Evolutionary conservation across 2,888 invertebrate genomes (phyloP).

Genomic region (Meteorus cinctellus): DNA sequence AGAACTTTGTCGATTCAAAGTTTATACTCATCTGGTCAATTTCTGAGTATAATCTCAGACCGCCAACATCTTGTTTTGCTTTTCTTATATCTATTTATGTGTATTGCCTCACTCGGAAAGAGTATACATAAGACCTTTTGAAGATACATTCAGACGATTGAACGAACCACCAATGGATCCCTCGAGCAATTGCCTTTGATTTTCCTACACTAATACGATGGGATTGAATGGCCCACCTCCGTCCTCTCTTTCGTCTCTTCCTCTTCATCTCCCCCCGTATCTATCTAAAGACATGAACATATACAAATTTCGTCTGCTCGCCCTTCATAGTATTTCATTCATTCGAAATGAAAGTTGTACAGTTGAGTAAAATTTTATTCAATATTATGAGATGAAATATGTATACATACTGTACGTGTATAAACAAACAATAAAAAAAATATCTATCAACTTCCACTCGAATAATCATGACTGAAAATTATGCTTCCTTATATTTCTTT

Average conservation of each 20-base stretch:
- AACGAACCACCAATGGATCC: slow-evolving; percentile 47
- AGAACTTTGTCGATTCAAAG: no score
- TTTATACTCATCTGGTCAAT: no score
- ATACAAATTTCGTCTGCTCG: background rate
- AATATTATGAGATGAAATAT: background rate
- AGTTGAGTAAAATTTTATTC: slow-evolving; percentile 19
- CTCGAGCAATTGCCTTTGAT: slow-evolving; percentile 58
- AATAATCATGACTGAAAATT: slow-evolving; percentile 2
- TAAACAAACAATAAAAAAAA: background rate
- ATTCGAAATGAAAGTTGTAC: background rate
- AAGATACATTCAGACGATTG: slow-evolving; percentile 50
- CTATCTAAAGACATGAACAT: background rate
- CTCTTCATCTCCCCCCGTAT: background rate
- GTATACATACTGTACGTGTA: background rate
- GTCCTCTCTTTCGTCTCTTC: background rate
- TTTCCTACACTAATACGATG: slow-evolving; percentile 53
- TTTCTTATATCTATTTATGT: background rate
- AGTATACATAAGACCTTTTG: background rate
- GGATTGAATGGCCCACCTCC: slow-evolving; percentile 52
- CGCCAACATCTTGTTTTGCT: background rate
- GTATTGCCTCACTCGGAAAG: background rate
- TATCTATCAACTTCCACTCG: background rate
- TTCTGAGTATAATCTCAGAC: no score
- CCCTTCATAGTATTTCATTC: slow-evolving; percentile 9
- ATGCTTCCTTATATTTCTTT: background rate